Evolutionary conservation across 2,888 invertebrate genomes (phyloP), one percentile per base, ranked within the genome.

Genomic region (Sarcophaga rosellei): DNA sequence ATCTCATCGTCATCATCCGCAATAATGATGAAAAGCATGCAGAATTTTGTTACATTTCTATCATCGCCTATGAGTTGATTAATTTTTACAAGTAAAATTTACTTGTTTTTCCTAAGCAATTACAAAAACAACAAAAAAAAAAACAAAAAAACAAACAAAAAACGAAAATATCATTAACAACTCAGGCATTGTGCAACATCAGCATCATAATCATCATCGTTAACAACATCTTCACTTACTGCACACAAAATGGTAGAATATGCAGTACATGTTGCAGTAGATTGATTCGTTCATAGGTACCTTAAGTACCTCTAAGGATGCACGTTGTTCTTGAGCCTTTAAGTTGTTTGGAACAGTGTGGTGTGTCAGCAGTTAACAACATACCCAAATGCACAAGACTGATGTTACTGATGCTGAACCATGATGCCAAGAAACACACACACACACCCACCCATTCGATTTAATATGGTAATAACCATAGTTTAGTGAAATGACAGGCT

Each of bases 1-100:
- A 12, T 85, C 72, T 79, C 68, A 53, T 75, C 87, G 85, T 88
- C 88, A 89, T 88, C 89, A 89, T 45, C 15, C 62, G 72, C 10
- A 59, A 57, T 23, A 35, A 25, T 15, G 4, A 63, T 53, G 11
- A 15, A 47, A 47, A 47, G 15, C 47, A 47, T 1, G 47, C 47
- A 47, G 17, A 10, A 53, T 72, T 70, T 17, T 69, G 53, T 47
- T 57, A 17, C 21, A 45, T n/a, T 47, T 53, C 53, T 53, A 17
- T 53, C 53, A 53, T 53, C 17, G 15, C 17, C 17, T 53, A 53
- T 53, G 53, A 53, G 17, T 53, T 53, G 53, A 53, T 53, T 53
- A 53, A 15, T 53, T 53, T 53, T 53, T 53, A 15, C 53, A 53
- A 35, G 35, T 35, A 35, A 35, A 35, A 35, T 62, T 23, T 62